These are phyloP conservation scores for Eufriesea mexicana DNA, from an alignment of 1,140 invertebrate species.

Conservation along the genomic window DNA sequence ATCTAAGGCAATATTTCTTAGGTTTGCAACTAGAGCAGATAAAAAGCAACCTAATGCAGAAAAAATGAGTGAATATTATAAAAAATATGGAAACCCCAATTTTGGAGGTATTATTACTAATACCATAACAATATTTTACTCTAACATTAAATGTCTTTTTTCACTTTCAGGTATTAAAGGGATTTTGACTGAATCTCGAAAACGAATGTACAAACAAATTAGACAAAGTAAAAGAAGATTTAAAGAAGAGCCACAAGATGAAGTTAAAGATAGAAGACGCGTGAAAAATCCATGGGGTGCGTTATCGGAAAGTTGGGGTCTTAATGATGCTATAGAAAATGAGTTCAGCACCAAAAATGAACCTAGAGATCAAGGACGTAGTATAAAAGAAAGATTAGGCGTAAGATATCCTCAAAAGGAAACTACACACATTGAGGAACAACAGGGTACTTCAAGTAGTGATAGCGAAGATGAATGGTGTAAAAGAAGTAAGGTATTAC, in stretches of 20 bases:
- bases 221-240: conserved; percentile 61
- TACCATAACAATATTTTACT: conserved; percentile 8
- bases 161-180: conserved; percentile 80
- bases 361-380: conserved; percentile 55
- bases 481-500: conserved; percentile 85
- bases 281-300: conserved; percentile 89
- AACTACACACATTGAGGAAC: neutral
- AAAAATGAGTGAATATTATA: conserved; percentile 86
- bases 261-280: conserved; percentile 73
- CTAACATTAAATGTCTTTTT: conserved; percentile 9
- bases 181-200: conserved; percentile 83
- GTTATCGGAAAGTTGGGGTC: conserved; percentile 87
- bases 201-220: conserved; percentile 77
- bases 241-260: conserved; percentile 76
- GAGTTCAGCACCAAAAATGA: conserved; percentile 75
- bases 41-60: conserved; percentile 85
- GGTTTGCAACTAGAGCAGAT: conserved; percentile 88
- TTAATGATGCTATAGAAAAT: conserved; percentile 84
- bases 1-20: conserved; percentile 87
- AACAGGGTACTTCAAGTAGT: conserved; percentile 70
- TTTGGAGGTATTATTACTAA: conserved; percentile 81
- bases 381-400: conserved; percentile 78
- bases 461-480: conserved; percentile 83
- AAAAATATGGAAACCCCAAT: conserved; percentile 86
- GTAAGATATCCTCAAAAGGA: conserved; percentile 61